A percentile compares a stretch with the other conserved stretches of the same genome.
Evolutionary conservation across 1,140 invertebrate genomes (phyloP).

Genomic region (Muscidifurax raptorellus): DNA sequence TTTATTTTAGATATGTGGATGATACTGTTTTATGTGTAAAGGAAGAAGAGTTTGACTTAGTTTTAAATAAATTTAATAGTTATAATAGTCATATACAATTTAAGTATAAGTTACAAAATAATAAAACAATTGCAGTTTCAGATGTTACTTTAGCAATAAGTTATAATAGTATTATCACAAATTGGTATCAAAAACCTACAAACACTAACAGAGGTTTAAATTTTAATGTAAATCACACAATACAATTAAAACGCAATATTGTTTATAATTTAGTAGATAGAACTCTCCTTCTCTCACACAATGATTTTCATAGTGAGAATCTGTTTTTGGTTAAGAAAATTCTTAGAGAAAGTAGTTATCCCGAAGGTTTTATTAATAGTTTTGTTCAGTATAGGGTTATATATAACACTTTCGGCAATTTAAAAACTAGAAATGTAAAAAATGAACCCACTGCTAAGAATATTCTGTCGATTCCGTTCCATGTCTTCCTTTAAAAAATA

Average conservation of each 20-base stretch:
- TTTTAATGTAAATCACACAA: not conserved
- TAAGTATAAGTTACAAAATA: not conserved
- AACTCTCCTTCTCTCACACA: not conserved
- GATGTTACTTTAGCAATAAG: not conserved
- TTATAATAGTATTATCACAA: not conserved
- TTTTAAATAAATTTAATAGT: no score
- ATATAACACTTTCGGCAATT: no score
- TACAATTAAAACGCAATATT: not conserved
- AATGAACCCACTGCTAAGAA: no score
- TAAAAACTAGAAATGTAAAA: no score
- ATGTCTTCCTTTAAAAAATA: no score
- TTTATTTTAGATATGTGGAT: conserved; percentile 20
- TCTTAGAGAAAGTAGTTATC: not conserved
- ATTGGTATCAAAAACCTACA: no score
- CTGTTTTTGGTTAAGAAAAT: not conserved
- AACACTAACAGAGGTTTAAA: not conserved
- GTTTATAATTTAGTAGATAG: no score
- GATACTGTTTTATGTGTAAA: not conserved
- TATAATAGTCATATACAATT: conserved; percentile 36
- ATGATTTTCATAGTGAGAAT: not conserved
- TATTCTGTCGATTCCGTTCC: no score
- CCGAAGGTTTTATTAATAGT: no score
- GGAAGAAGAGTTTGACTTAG: no score
- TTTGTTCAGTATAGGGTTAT: no score
- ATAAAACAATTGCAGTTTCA: not conserved